Evolutionary conservation across 2,888 invertebrate genomes (phyloP).

Genomic region (Trimorus sp.): DNA sequence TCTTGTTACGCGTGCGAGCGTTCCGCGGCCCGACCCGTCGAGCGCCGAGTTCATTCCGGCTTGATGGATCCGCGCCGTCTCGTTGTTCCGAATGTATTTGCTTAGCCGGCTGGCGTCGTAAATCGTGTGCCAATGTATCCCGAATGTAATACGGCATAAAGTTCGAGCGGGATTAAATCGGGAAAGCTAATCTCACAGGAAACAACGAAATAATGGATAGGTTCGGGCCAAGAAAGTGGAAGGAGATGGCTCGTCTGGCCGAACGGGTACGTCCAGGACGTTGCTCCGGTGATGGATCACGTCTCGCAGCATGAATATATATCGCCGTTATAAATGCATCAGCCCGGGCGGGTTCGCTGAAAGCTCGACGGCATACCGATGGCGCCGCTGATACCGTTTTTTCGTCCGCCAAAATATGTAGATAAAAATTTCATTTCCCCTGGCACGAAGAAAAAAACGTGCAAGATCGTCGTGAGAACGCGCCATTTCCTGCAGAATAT

Average conservation of each 20-base stretch:
- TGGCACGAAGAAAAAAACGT: conserved; percentile 1
- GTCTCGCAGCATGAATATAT: conserved; percentile 73
- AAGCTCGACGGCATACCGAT: conserved; percentile 58
- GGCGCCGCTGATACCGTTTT: conserved; percentile 20
- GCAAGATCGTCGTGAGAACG: conserved; percentile 20
- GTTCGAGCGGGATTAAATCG: conserved; percentile 57
- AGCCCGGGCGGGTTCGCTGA: conserved; percentile 30
- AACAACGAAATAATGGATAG: conserved; percentile 71
- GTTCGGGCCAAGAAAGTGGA: conserved; percentile 38
- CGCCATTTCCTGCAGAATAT: conserved; percentile 57
- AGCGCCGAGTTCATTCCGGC: conserved; percentile 6
- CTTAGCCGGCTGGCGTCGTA: conserved; percentile 65
- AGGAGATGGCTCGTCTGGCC: conserved; percentile 43
- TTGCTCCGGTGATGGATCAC: conserved; percentile 73
- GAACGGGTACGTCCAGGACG: conserved; percentile 53
- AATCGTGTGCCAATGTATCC: conserved; percentile 64
- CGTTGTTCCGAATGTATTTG: conserved; percentile 42
- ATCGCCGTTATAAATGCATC: conserved; percentile 71
- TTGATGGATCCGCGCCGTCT: conserved; percentile 24
- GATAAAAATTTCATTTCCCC: conserved; percentile 40
- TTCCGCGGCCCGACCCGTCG: conserved; percentile 17
- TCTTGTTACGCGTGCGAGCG: conserved; percentile 14
- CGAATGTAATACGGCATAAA: conserved; percentile 57
- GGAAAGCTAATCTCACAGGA: conserved; percentile 71
- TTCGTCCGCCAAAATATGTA: conserved; percentile 26